Evolutionary conservation across 2,113 vertebrate species (phyloP).

Genomic region (Macrotis lagotis): DNA sequence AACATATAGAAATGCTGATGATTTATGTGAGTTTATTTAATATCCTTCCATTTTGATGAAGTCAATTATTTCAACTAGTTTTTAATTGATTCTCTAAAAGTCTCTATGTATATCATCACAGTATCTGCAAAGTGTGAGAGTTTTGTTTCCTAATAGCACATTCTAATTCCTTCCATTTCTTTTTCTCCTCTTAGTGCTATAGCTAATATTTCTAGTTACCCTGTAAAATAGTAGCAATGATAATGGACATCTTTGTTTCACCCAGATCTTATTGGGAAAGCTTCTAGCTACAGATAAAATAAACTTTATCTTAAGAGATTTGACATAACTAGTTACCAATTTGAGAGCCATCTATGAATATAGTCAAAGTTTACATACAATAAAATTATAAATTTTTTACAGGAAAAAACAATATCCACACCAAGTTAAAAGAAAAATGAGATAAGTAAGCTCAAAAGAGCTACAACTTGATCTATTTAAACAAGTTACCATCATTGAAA

Average conservation of each 20-base stretch:
- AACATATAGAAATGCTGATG: neutral
- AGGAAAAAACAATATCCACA: neutral
- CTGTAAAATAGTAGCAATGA: neutral
- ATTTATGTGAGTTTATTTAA: neutral
- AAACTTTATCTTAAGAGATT: neutral
- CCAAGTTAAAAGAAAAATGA: neutral
- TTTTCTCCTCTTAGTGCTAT: neutral
- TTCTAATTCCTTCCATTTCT: neutral
- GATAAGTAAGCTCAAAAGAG: neutral
- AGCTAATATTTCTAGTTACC: neutral
- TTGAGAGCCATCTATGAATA: neutral
- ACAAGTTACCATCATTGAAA: too few species aligned
- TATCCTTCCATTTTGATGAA: neutral
- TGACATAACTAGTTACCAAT: neutral
- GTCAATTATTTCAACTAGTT: neutral
- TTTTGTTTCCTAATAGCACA: neutral
- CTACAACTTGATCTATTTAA: neutral
- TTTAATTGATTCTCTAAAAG: neutral
- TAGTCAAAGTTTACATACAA: neutral
- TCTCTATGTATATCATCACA: neutral
- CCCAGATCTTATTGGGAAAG: neutral
- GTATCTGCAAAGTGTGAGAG: neutral
- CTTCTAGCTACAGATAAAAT: neutral
- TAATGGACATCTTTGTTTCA: neutral
- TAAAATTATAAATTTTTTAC: neutral